Conservation (phyloP, 2,888 invertebrate species). For the Xylota sylvarum region DNA sequence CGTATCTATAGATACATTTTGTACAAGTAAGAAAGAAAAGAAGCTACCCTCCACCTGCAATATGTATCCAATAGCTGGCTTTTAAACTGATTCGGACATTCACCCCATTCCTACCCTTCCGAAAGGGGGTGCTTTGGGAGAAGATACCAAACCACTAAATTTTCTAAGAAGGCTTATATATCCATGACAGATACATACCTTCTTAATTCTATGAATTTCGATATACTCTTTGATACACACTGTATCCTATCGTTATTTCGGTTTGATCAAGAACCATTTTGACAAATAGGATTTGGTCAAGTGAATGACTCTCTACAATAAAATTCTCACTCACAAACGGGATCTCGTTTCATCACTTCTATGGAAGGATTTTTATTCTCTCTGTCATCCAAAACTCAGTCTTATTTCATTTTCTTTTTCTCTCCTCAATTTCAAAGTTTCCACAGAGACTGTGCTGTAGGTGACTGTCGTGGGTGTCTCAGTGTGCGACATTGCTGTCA, state of each 20-base stretch:
- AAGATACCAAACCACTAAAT: no score
- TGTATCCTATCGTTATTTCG: not conserved
- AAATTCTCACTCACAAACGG: constrained; percentile 50
- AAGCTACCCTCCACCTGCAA: no score
- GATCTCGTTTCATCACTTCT: constrained; percentile 43
- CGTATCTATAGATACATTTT: no score
- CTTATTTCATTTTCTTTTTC: not conserved
- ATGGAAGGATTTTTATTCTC: constrained; percentile 17
- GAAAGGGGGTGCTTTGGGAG: no score
- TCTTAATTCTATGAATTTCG: no score
- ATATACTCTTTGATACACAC: no score
- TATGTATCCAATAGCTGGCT: no score
- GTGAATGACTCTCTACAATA: constrained; percentile 52
- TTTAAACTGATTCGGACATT: no score
- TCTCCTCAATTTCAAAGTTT: constrained; percentile 20
- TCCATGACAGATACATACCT: no score
- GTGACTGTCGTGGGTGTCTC: constrained; percentile 38
- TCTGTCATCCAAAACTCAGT: constrained; percentile 22
- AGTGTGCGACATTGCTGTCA: constrained; percentile 58
- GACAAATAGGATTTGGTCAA: constrained; percentile 63
- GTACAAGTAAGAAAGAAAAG: no score
- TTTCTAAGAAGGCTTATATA: no score
- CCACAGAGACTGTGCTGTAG: constrained; percentile 20
- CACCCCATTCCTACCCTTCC: no score
- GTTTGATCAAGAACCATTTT: constrained; percentile 26